Base-by-base conservation (phyloP, 2,113 vertebrate genomes). In the Artemisiospiza belli region DNA sequence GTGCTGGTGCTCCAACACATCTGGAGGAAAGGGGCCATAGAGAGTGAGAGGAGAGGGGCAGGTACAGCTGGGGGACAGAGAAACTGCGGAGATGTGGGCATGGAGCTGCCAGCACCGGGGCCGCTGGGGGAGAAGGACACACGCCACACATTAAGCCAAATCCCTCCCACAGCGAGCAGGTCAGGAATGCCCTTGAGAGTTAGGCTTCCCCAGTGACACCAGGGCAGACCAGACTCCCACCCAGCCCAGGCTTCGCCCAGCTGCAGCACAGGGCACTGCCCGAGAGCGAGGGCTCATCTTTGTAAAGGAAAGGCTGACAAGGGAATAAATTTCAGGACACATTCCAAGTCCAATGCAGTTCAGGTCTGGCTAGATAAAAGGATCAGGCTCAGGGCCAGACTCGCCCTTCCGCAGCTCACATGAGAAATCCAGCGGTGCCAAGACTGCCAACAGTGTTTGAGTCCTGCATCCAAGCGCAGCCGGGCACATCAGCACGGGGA, bases 1-100 rank as follows among this genome's bases (percentile, higher is more conserved):
- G 86, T 98, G 98, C 96, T 98, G 98, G 98, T 99, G 98, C 98
- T 99, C 99, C 98, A 98, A 94, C 89, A 97, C 98, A 98, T 99
- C 99, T 99, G 98, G 97, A 98, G 98, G 96, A 98, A 97, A 97
- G 97, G 67, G 97, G 94, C 97, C 97, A 98, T 14, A 97, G 79
- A 97, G 77, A 90, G 81, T 92, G 94, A 96, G 86, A 94, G 96
- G 83, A 97, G 93, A 87, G 90, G 88, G 83, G 95, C 91, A 91
- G 64, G 55, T 33, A 47, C 62, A 94, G 89, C 86, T 44, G 66
- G 58, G 76, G 76, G 93, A 91, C 4, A 95, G 44, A 95, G 83
- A 78, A 63, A 59, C 16, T 46, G 74, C 15, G 47, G 54, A 70
- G 82, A 61, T 22, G 67, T 17, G 39, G 83, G 80, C 73, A 82